phyloP scores from a whole-genome alignment of 37 sponge, comb jelly and placozoan species.

The Crambe crambe region DNA sequence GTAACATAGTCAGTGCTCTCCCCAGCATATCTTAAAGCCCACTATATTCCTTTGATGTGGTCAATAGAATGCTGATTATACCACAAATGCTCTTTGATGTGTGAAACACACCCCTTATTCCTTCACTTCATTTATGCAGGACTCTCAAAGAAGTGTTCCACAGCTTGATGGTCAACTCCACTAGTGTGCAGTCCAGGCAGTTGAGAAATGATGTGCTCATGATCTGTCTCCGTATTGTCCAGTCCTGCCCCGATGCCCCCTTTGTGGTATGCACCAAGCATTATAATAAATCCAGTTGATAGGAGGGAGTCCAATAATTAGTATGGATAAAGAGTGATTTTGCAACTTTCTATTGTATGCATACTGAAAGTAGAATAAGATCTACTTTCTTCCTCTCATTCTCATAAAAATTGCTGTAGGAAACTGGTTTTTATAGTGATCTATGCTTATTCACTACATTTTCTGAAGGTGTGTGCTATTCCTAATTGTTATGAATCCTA shows the following conservation, averaged over 20 bases:
- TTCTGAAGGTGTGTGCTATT: slow-evolving; percentile 44
- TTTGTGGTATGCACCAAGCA: slow-evolving; percentile 74
- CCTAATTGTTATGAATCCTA: neutral
- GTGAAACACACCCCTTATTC: no score
- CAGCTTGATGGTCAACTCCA: slow-evolving; percentile 43
- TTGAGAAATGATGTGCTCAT: slow-evolving; percentile 78
- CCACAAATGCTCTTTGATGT: no score
- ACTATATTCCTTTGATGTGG: no score
- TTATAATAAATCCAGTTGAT: neutral
- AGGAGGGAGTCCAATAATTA: neutral
- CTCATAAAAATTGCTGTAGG: no score
- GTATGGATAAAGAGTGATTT: no score
- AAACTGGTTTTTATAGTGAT: slow-evolving; percentile 63
- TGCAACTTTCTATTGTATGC: no score
- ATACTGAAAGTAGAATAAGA: neutral
- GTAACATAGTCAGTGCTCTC: no score
- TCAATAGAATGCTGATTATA: no score
- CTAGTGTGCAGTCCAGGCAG: slow-evolving; percentile 40
- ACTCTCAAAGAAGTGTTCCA: slow-evolving; percentile 45
- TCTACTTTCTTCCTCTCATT: neutral
- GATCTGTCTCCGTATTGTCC: slow-evolving; percentile 48
- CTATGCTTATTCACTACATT: slow-evolving; percentile 59
- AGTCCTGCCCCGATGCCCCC: slow-evolving; percentile 75
- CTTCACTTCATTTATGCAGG: slow-evolving; percentile 31
- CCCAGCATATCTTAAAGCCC: no score